Conservation (phyloP, 2,888 invertebrate species). For the Plagodis pulveraria region DNA sequence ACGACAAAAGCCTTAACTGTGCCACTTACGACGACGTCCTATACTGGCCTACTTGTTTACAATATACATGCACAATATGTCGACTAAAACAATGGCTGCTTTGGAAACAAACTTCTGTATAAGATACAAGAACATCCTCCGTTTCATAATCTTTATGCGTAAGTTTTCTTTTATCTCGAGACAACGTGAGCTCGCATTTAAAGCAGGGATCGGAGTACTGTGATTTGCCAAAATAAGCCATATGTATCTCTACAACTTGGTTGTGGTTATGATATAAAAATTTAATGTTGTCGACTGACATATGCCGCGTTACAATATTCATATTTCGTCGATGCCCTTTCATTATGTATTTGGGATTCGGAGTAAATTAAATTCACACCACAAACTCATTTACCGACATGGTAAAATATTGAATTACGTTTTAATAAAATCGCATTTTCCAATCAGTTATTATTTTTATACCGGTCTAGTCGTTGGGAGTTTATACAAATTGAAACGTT, state of each 20-base stretch:
- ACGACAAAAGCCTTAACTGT: constrained; percentile 70
- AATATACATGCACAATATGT: constrained; percentile 32
- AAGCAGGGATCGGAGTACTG: constrained; percentile 31
- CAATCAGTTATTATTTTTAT: neutral
- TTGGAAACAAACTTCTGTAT: constrained; percentile 18
- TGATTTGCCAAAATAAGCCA: constrained; percentile 26
- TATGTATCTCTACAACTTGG: constrained; percentile 31
- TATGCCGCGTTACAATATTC: neutral
- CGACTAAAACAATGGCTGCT: constrained; percentile 32
- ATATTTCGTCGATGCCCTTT: neutral
- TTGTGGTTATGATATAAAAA: constrained; percentile 47
- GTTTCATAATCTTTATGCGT: constrained; percentile 31
- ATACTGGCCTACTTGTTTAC: constrained; percentile 49
- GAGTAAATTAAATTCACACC: neutral
- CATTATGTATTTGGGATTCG: too few species aligned
- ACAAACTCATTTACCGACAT: neutral
- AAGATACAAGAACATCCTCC: constrained; percentile 12
- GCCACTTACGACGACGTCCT: constrained; percentile 56
- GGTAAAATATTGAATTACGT: neutral
- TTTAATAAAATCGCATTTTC: neutral
- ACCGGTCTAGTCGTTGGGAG: neutral
- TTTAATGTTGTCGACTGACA: constrained; percentile 42
- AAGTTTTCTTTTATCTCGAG: constrained; percentile 33
- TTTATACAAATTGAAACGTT: constrained; percentile 27
- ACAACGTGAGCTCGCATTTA: constrained; percentile 34